Base-by-base conservation (phyloP, 2,797 vertebrate species). In the Danionella dracula region DNA sequence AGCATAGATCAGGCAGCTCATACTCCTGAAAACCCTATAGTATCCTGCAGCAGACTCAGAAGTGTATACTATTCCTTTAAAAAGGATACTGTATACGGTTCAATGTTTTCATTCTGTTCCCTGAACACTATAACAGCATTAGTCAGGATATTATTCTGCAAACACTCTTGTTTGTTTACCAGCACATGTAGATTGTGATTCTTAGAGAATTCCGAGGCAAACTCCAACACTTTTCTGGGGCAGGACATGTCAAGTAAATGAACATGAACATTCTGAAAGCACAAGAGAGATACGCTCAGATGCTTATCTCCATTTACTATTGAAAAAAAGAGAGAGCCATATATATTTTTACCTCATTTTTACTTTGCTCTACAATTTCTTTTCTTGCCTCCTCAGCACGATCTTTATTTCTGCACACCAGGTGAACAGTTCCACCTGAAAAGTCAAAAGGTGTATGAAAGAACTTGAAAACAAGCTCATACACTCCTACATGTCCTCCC, bases 341-440 rank as follows among this genome's bases (percentile, higher is more conserved):
- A n/a, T n/a, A n/a, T n/a, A n/a, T n/a, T n/a, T 62, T 82, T 76
- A 91, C 92, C 85, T 88, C 77, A 61, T 90, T 91, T 62, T 87
- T 81, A 1, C 86, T 91, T 62, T 74, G 78, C n/a, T 85, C 64
- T 32, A 88, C 77, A 4, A 91, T 88, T 60, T 94, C 90, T 20
- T 69, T 72, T 79, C 74, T 84, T 62, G 93, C 92, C 4, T 84
- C 85, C 65, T 91, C 88, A 2, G 87, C 90, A 53, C 84, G 23
- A 0, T 69, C 89, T 67, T 80, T 79, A 76, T 88, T 92, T 49
- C 92, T 73, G 82, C 94, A 95, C 41, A 93, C 80, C 81, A 93
- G 80, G 77, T 94, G 92, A 73, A 96, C 82, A 0, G 81, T 91
- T 78, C 93, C 95, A 63, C 93, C 95, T 96, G 72, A 31, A 77